Evolutionary conservation across 1,140 invertebrate species (phyloP), one percentile per base, ranked within the genome.

Genomic region (Diorhabda elongata): DNA sequence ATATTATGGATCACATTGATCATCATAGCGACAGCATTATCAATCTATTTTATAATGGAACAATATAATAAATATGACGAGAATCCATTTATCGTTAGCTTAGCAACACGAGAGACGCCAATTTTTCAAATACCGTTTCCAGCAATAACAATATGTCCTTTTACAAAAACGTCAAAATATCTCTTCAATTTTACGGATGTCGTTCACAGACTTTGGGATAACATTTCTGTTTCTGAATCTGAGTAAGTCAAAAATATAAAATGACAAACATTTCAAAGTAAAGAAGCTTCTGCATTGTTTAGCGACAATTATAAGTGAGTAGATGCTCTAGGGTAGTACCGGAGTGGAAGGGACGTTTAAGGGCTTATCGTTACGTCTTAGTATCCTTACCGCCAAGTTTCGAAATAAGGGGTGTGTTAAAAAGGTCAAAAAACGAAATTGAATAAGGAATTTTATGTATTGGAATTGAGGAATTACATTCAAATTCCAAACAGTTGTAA

Each of bases 51-150:
- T 9, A 74, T 76, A 7, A 45, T 70, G 26, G 79, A 78, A 52
- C 81, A 82, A 4, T 86, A 83, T 74, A 72, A 73, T 3, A 85
- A 84, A 62, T 87, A 84, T 83, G 78, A 82, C 26, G 77, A 81
- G 6, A 82, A 81, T 43, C 85, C 85, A 3, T 84, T 86, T 3
- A 85, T 86, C 41, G 84, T 86, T 0, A 83, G 84, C 59, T 85
- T 86, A 71, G 79, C 81, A 2, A 83, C 84, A 45, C 81, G 80
- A 66, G 79, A 82, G 2, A 84, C 83, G 4, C 82, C 84, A 0
- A 82, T 85, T n/a, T 85, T 82, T 80, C 78, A 82, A 66, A 82
- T 85, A 59, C 84, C 84, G 0, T 85, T 85, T 73, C 84, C 84
- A 7, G 83, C 84, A 0, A 77, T 85, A 9, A 85, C 84, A 3